phyloP scores from a whole-genome alignment of 2,113 vertebrate genomes.

The Pteruthius melanotis region DNA sequence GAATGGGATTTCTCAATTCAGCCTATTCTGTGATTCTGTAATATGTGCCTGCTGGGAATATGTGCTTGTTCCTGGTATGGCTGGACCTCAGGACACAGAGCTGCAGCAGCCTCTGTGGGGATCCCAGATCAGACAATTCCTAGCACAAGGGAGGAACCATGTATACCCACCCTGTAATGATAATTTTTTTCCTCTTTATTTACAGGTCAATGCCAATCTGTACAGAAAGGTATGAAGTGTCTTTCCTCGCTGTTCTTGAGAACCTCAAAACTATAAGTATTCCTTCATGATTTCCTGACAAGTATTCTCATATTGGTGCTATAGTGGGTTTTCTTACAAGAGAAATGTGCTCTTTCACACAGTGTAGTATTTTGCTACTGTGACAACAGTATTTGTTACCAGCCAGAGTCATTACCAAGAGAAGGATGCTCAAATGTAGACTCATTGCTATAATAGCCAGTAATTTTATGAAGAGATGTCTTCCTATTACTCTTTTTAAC shows the following conservation, averaged over 20 bases:
- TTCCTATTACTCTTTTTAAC: not conserved
- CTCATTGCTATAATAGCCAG: not conserved
- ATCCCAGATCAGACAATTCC: not conserved
- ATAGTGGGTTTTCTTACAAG: not conserved
- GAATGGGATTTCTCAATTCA: not conserved
- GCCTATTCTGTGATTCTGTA: not conserved
- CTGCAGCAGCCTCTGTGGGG: not conserved
- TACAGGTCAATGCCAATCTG: slow-evolving; percentile 78
- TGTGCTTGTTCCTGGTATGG: not conserved
- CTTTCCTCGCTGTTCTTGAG: not conserved
- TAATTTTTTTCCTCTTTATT: slow-evolving; percentile 36
- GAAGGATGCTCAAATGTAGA: not conserved
- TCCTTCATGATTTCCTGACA: not conserved
- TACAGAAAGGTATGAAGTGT: slow-evolving; percentile 77
- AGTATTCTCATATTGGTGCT: not conserved
- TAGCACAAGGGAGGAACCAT: not conserved
- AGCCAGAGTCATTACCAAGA: not conserved
- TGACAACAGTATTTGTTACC: not conserved
- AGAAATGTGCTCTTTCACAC: not conserved
- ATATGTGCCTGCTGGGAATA: not conserved
- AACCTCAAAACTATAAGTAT: not conserved
- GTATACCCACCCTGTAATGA: not conserved
- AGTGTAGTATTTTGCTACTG: not conserved
- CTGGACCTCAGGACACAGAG: not conserved
- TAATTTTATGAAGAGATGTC: not conserved